phyloP scores from a whole-genome alignment of 2,888 invertebrate genomes.

The Zootermopsis nevadensis region DNA sequence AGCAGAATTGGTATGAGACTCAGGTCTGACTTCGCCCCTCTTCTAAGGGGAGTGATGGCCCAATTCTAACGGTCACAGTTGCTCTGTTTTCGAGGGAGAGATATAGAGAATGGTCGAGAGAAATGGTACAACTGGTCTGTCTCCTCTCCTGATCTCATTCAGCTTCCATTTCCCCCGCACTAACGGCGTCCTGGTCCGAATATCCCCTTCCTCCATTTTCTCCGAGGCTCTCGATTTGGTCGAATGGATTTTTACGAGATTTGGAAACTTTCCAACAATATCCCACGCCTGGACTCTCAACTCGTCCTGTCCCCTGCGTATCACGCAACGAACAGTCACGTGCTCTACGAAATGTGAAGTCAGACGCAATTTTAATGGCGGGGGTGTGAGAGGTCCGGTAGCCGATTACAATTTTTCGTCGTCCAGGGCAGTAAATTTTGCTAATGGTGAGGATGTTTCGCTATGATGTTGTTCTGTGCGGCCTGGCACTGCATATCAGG shows the following conservation, averaged over 20 bases:
- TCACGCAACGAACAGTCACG: slow-evolving; percentile 29
- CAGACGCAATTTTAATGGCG: neutral
- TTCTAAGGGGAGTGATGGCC: slow-evolving; percentile 40
- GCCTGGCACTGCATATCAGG: neutral
- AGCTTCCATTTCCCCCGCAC: slow-evolving; percentile 30
- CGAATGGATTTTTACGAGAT: slow-evolving; percentile 50
- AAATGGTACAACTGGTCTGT: slow-evolving; percentile 41
- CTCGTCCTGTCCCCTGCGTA: slow-evolving; percentile 11
- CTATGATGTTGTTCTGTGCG: neutral
- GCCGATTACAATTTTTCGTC: neutral
- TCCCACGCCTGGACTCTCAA: slow-evolving; percentile 26
- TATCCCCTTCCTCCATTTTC: neutral
- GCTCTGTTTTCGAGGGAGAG: slow-evolving; percentile 4
- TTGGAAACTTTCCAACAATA: slow-evolving; percentile 46
- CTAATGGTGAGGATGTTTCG: slow-evolving; percentile 1
- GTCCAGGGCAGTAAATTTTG: neutral
- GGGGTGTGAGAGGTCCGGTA: neutral
- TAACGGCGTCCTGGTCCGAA: neutral
- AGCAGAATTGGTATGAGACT: too few species aligned
- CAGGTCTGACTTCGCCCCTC: neutral
- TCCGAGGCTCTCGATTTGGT: slow-evolving; percentile 42
- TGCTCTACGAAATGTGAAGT: slow-evolving; percentile 28
- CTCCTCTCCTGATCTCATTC: slow-evolving; percentile 41
- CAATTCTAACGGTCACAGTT: slow-evolving; percentile 46
- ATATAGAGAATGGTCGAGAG: neutral